A percentile compares a stretch with the other conserved stretches of the same genome.
Conservation (phyloP, 2,888 invertebrate species). For the Sarcophaga carnaria region DNA sequence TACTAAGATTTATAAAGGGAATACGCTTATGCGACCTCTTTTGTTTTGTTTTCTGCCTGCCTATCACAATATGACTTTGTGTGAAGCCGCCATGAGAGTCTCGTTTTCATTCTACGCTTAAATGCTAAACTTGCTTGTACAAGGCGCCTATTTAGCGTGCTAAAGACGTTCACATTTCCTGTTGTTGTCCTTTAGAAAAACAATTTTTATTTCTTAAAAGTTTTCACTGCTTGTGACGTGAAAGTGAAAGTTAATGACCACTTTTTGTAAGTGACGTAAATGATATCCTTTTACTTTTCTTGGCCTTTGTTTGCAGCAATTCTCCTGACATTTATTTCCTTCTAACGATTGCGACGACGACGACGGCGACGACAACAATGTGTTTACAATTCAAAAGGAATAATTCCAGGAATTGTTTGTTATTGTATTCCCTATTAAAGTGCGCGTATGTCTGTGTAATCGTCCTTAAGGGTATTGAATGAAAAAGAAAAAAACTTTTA, state of each 20-base stretch:
- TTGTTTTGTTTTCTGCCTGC: no score
- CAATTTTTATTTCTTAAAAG: no score
- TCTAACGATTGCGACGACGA: not conserved
- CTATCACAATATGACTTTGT: no score
- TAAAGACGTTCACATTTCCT: no score
- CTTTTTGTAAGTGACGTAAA: not conserved
- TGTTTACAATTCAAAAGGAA: not conserved
- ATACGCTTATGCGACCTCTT: no score
- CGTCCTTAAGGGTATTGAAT: slow-evolving; percentile 13
- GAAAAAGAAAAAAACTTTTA: slow-evolving; percentile 36
- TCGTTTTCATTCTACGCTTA: no score
- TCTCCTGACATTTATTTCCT: not conserved
- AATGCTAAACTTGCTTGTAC: no score
- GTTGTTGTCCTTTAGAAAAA: no score
- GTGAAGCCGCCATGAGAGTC: no score
- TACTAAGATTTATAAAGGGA: no score
- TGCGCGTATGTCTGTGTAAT: not conserved
- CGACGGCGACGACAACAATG: not conserved
- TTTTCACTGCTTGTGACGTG: no score
- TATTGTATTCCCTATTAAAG: not conserved
- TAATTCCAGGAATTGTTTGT: not conserved
- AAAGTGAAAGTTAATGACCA: not conserved
- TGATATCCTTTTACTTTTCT: slow-evolving; percentile 2
- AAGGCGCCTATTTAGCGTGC: no score
- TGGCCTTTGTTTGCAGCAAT: slow-evolving; percentile 2